A percentile compares a stretch with the other conserved stretches of the same genome.
Conservation (phyloP, 1,140 invertebrate species). For the Aplysia californica region DNA sequence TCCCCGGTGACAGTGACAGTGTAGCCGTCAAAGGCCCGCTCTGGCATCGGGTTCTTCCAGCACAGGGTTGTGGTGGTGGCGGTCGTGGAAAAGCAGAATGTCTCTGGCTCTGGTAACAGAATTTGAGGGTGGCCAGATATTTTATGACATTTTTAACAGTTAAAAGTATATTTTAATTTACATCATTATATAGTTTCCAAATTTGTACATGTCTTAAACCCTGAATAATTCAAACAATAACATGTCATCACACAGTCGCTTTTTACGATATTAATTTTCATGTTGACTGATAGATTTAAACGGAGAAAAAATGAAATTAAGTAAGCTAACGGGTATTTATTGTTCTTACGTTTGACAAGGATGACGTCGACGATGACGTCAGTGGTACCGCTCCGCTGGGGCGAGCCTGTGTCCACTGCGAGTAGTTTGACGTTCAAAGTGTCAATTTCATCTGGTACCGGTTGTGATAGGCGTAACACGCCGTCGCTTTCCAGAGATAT, state of each 20-base stretch:
- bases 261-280: not conserved
- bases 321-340: not conserved
- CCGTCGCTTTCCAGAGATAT: slow-evolving; percentile 29
- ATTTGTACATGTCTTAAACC: not conserved
- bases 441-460: slow-evolving; percentile 13
- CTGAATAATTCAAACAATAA: not conserved
- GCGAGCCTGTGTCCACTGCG: slow-evolving; percentile 43
- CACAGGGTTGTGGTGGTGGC: slow-evolving; percentile 23
- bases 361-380: slow-evolving; percentile 32
- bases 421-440: slow-evolving; percentile 29
- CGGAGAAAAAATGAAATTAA: not conserved
- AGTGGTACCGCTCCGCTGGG: slow-evolving; percentile 31
- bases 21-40: slow-evolving; percentile 10
- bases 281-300: too few species aligned
- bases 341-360: slow-evolving; percentile 40
- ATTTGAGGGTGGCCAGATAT: not conserved
- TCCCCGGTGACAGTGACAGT: too few species aligned
- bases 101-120: slow-evolving; percentile 24
- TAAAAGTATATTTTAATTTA: not conserved
- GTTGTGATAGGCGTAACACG: slow-evolving; percentile 24
- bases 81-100: slow-evolving; percentile 30
- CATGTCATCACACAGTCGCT: not conserved
- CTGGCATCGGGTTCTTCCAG: slow-evolving; percentile 38
- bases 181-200: not conserved
- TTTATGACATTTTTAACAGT: not conserved